These are phyloP conservation scores for Gadus chalcogrammus DNA, from an alignment of 2,113 vertebrate genomes.

Conservation along the genomic window DNA sequence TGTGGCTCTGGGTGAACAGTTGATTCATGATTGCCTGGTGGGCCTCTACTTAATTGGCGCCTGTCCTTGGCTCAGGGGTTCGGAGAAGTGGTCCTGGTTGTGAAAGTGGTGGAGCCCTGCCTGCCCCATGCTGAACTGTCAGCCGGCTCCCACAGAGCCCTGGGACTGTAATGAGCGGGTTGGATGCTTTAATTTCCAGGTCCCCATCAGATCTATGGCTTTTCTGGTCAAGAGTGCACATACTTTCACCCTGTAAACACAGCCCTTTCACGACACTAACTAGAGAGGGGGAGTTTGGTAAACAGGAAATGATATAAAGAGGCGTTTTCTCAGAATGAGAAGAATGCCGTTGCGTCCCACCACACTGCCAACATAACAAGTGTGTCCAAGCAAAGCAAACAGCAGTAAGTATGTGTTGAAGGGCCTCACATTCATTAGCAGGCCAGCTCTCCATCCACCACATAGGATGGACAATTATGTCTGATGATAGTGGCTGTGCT, in stretches of 20 bases:
- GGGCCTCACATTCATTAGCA: constrained; percentile 58
- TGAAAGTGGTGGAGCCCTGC: constrained; percentile 63
- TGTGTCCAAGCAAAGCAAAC: constrained; percentile 55
- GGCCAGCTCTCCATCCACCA: constrained; percentile 32
- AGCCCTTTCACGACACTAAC: constrained; percentile 62
- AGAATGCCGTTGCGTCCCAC: constrained; percentile 65
- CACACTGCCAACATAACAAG: constrained; percentile 31
- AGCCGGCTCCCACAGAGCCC: constrained; percentile 47
- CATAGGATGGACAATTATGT: constrained; percentile 38
- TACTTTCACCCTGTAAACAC: constrained; percentile 61
- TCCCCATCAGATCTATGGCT: constrained; percentile 69
- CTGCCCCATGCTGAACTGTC: constrained; percentile 51
- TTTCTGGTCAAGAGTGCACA: constrained; percentile 64
- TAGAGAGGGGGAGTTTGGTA: constrained; percentile 62
- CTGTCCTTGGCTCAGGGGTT: constrained; percentile 44
- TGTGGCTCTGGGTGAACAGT: too few species aligned
- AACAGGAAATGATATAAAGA: constrained; percentile 79
- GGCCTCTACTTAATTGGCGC: too few species aligned
- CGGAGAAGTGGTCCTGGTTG: constrained; percentile 54
- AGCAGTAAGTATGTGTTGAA: constrained; percentile 58
- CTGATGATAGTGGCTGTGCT: constrained; percentile 39
- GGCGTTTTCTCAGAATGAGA: constrained; percentile 66
- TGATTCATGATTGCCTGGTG: too few species aligned
- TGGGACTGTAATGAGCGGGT: constrained; percentile 75
- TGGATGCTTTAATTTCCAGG: constrained; percentile 72